Evolutionary conservation across 2,797 vertebrate genomes (phyloP).

Genomic region (Garrulus glandarius): DNA sequence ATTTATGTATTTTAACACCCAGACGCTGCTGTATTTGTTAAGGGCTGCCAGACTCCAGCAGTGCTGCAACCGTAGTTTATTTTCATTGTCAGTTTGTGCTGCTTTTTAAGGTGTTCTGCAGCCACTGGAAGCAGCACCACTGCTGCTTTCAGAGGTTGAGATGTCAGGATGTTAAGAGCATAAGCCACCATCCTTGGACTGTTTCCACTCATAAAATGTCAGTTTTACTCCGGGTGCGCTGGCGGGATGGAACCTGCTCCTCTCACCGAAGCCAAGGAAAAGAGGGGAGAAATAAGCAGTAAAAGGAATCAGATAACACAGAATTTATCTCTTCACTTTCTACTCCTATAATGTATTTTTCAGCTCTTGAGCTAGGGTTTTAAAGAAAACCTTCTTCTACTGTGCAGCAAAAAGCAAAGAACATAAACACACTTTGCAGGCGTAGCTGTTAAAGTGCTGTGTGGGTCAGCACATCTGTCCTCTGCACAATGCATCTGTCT

Average conservation of each 20-base stretch:
- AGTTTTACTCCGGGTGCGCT: not conserved
- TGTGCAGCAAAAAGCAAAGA: not conserved
- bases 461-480: slow-evolving; percentile 15
- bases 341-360: not conserved
- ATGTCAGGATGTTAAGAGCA: slow-evolving; percentile 54
- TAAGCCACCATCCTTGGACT: slow-evolving; percentile 30
- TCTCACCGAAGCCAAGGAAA: not conserved
- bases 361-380: not conserved
- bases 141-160: slow-evolving; percentile 15
- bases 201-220: slow-evolving; percentile 48
- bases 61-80: slow-evolving; percentile 38
- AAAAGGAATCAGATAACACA: slow-evolving; percentile 3
- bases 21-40: slow-evolving; percentile 69
- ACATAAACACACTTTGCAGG: not conserved
- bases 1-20: slow-evolving; percentile 76
- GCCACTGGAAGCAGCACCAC: not conserved
- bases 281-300: slow-evolving; percentile 11
- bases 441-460: not conserved
- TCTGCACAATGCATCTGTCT: not conserved
- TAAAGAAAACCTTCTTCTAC: not conserved
- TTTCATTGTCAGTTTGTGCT: slow-evolving; percentile 55
- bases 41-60: slow-evolving; percentile 56
- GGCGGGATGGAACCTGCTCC: not conserved
- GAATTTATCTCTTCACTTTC: not conserved
- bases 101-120: slow-evolving; percentile 57